A percentile compares a stretch with the other conserved stretches of the same genome.
phyloP scores from a whole-genome alignment of 1,140 invertebrate genomes.

The Schlechtendalia chinensis region DNA sequence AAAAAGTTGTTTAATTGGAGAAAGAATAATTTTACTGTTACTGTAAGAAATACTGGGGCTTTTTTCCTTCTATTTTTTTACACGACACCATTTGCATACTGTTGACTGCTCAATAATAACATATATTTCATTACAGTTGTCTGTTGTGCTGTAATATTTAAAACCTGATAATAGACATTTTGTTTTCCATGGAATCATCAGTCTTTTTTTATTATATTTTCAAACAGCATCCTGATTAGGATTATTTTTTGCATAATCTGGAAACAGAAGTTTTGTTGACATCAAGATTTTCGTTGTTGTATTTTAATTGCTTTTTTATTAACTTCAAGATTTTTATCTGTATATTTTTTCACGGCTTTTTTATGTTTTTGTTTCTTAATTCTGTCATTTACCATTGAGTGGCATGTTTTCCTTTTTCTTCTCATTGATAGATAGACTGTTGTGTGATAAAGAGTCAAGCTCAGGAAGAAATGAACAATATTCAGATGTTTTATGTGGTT shows the following conservation, averaged over 20 bases:
- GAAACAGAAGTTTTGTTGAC: neutral
- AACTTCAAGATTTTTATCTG: too few species aligned
- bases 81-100: neutral
- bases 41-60: neutral
- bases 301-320: neutral
- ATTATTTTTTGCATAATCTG: neutral
- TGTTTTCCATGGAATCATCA: neutral
- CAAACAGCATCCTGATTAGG: neutral
- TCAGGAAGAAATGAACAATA: too few species aligned
- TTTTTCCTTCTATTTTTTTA: neutral
- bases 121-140: neutral
- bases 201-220: neutral
- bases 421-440: too few species aligned
- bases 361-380: too few species aligned
- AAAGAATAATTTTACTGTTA: neutral
- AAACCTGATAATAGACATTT: neutral
- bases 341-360: too few species aligned
- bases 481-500: too few species aligned
- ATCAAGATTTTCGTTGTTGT: neutral
- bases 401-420: too few species aligned
- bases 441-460: too few species aligned
- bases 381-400: too few species aligned
- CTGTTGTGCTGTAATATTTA: neutral
- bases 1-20: neutral
- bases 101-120: neutral